These are phyloP conservation scores for Tholera decimalis DNA, from an alignment of 2,888 invertebrate species.

Conservation along the genomic window DNA sequence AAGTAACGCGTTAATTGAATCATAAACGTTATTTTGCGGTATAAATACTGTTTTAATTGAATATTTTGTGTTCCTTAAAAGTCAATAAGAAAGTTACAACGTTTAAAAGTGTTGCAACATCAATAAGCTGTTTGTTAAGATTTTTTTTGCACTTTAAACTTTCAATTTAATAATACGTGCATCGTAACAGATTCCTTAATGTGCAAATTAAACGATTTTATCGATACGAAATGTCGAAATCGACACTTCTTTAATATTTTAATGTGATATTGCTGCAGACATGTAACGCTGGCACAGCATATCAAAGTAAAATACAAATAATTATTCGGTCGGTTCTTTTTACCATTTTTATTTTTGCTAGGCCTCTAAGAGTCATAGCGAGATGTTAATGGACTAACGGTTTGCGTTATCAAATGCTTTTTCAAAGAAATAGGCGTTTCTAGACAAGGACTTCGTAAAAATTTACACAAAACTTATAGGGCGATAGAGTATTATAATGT, in stretches of 20 bases:
- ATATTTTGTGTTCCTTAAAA: not conserved
- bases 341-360: not conserved
- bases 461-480: not conserved
- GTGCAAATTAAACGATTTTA: slow-evolving; percentile 75
- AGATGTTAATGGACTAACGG: not conserved
- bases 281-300: slow-evolving; percentile 27
- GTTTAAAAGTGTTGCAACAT: slow-evolving; percentile 36
- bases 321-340: not conserved
- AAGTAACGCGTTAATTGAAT: slow-evolving; percentile 13
- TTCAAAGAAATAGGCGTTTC: not conserved
- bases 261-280: slow-evolving; percentile 33
- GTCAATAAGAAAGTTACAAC: slow-evolving; percentile 3
- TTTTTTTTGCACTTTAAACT: slow-evolving; percentile 47
- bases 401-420: not conserved
- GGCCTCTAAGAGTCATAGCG: not conserved
- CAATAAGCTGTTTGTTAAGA: slow-evolving; percentile 32
- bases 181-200: slow-evolving; percentile 53
- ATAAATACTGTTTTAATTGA: not conserved
- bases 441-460: not conserved
- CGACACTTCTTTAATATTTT: slow-evolving; percentile 61
- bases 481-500: slow-evolving; percentile 25
- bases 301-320: slow-evolving; percentile 26
- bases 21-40: not conserved
- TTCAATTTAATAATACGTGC: slow-evolving; percentile 56
- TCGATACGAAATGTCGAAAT: slow-evolving; percentile 66